Evolutionary conservation across 53 echinoderm and acorn worm species (phyloP).

Genomic region (Mesocentrotus franciscanus): DNA sequence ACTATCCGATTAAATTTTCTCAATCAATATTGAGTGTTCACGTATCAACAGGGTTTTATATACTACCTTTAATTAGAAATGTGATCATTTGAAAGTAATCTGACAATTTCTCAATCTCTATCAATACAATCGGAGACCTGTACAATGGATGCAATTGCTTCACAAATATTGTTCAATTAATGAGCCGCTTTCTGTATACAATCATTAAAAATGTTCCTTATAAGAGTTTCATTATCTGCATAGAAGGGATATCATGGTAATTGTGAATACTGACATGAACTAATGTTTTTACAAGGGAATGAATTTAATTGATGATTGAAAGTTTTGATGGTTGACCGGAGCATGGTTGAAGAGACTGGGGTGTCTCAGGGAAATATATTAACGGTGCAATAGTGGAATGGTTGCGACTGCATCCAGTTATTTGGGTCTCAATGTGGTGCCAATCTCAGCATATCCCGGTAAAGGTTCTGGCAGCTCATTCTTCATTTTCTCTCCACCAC

Average conservation of each 20-base stretch:
- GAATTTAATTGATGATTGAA: background rate
- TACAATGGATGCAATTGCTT: no score
- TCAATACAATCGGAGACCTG: no score
- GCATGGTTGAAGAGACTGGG: no score
- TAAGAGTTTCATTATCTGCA: no score
- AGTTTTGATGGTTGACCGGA: no score
- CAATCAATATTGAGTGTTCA: background rate
- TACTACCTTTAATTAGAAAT: background rate
- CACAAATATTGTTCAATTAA: no score
- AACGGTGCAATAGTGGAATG: background rate
- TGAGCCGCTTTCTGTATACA: no score
- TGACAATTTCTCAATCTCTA: no score
- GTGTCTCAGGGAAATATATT: background rate
- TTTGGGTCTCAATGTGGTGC: background rate
- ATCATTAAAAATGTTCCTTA: no score
- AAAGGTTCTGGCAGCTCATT: background rate
- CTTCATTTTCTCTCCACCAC: constrained; percentile 25
- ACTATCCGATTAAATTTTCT: background rate
- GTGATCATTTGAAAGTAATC: no score
- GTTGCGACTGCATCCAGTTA: background rate
- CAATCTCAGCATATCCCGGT: background rate
- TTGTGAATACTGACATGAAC: no score
- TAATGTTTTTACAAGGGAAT: background rate
- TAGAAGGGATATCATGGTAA: no score
- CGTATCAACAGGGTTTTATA: background rate